Conservation (phyloP, 2,113 vertebrate species). For the Rhombomys opimus region DNA sequence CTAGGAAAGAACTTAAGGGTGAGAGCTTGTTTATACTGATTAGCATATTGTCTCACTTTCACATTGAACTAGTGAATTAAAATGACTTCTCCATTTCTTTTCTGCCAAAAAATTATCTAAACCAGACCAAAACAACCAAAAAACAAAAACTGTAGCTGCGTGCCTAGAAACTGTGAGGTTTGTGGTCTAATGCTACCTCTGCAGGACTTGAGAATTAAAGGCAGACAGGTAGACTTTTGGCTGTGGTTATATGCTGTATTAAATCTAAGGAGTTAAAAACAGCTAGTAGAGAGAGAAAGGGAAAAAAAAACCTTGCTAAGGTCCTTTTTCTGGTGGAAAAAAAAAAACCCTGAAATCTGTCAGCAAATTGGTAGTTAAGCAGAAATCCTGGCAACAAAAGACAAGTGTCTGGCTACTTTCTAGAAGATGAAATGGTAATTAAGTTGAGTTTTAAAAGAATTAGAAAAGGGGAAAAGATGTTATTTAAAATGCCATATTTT, state of each 20-base stretch:
- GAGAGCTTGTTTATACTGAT: not conserved
- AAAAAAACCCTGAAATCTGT: not conserved
- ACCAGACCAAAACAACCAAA: not conserved
- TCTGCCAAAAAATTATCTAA: not conserved
- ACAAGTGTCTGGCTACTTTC: not conserved
- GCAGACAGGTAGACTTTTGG: not conserved
- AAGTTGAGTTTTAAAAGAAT: not conserved
- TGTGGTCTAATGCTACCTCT: not conserved
- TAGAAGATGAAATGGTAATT: conserved; percentile 21
- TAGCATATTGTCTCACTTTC: not conserved
- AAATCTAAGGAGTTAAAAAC: not conserved
- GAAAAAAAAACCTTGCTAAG: not conserved
- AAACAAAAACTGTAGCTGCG: not conserved
- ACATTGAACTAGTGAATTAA: not conserved
- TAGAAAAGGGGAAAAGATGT: not conserved
- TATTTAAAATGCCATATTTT: conserved; percentile 19
- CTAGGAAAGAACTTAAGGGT: not conserved
- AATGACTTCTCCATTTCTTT: not conserved
- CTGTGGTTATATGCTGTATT: not conserved
- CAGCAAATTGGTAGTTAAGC: not conserved
- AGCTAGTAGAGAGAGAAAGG: not conserved
- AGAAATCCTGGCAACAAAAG: not conserved
- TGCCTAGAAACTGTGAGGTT: not conserved
- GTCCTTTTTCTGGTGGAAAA: not conserved
- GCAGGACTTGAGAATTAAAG: not conserved